phyloP scores from a whole-genome alignment of 2,113 vertebrate genomes.

The Riparia riparia region DNA sequence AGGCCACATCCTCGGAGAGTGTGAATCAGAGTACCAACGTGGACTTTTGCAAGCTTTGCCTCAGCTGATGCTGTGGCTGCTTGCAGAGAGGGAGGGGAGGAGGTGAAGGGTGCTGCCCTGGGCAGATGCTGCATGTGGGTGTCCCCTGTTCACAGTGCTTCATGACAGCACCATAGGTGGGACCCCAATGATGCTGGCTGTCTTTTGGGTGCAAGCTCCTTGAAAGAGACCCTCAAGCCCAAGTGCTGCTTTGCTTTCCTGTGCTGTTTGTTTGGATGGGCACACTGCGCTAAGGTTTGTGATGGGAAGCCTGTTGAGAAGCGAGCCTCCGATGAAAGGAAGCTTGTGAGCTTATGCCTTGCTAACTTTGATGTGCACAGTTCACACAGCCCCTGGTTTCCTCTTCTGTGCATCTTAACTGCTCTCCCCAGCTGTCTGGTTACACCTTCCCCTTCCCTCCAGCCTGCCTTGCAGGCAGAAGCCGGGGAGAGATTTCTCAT shows the following conservation, averaged over 20 bases:
- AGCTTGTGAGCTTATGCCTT: background rate
- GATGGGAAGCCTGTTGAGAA: background rate
- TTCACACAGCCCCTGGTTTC: background rate
- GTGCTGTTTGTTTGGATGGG: background rate
- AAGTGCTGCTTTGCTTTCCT: background rate
- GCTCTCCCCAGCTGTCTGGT: background rate
- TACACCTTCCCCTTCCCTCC: background rate
- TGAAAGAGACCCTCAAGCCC: background rate
- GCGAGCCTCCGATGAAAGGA: fast-evolving
- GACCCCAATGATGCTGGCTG: background rate
- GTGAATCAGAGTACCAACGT: background rate
- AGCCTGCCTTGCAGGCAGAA: background rate
- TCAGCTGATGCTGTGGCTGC: background rate
- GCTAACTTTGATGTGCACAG: background rate
- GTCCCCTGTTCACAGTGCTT: fast-evolving
- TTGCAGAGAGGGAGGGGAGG: background rate
- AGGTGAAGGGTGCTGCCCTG: background rate
- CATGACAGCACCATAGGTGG: fast-evolving
- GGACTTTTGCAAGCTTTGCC: background rate
- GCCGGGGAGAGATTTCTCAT: background rate
- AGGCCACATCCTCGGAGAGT: background rate
- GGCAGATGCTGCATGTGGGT: background rate
- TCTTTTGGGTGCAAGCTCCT: background rate
- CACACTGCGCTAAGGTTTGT: fast-evolving
- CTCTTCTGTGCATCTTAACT: background rate